Conservation (phyloP, 2,888 invertebrate genomes). For the Phyllotreta striolata region DNA sequence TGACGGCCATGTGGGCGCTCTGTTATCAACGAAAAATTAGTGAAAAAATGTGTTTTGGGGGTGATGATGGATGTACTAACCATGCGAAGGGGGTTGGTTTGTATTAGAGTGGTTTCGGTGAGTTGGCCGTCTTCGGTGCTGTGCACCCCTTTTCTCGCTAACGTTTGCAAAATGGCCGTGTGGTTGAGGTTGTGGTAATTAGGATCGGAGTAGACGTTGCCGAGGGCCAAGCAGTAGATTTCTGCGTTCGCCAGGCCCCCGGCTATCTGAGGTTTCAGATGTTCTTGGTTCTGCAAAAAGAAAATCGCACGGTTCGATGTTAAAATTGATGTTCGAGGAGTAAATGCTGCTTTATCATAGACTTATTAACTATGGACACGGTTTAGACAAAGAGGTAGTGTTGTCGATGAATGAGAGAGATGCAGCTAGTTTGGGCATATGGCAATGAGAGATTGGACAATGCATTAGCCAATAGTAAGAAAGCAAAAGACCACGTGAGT, state of each 20-base stretch:
- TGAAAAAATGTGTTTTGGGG: not conserved
- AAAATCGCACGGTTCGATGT: too few species aligned
- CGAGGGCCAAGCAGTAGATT: conserved; percentile 91
- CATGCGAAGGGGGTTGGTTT: conserved; percentile 94
- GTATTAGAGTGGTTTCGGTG: conserved; percentile 94
- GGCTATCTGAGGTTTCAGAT: conserved; percentile 91
- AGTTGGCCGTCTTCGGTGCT: conserved; percentile 87
- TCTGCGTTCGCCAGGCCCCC: conserved; percentile 93
- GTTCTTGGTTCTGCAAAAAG: conserved; percentile 82
- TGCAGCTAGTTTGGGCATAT: too few species aligned
- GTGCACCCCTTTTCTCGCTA: conserved; percentile 90
- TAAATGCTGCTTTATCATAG: too few species aligned
- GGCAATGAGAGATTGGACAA: too few species aligned
- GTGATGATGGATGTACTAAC: conserved; percentile 67
- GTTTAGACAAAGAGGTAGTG: too few species aligned
- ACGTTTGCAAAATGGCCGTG: conserved; percentile 92
- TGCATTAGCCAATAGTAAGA: too few species aligned
- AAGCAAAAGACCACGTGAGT: too few species aligned
- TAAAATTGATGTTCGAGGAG: not conserved
- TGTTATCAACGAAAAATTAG: conserved; percentile 56
- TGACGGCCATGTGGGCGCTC: conserved; percentile 95
- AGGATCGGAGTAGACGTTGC: conserved; percentile 95
- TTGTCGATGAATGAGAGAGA: too few species aligned
- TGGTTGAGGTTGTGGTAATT: conserved; percentile 96
- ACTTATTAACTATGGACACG: too few species aligned